phyloP scores from a whole-genome alignment of 2,888 invertebrate species.

The Carterocephalus palaemon region DNA sequence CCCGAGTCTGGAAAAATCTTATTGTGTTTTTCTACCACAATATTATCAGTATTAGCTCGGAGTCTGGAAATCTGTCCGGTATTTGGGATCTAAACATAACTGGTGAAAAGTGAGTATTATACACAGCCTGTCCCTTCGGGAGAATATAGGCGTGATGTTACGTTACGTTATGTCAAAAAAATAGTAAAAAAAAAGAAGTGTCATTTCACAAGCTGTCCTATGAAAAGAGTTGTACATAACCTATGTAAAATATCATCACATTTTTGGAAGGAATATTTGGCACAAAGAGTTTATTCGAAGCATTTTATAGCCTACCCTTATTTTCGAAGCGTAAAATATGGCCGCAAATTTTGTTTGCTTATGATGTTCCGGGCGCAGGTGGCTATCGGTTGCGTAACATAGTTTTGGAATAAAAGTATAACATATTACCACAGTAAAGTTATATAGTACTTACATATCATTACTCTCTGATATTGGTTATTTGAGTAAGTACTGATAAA shows the following conservation, averaged over 20 bases:
- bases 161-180: constrained; percentile 26
- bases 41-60: too few relatives aligned
- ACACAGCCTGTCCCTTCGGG: too few relatives aligned
- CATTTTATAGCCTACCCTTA: constrained; percentile 17
- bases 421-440: too few relatives aligned
- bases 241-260: background rate
- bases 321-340: constrained; percentile 24
- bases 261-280: constrained; percentile 9
- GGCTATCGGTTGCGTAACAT: constrained; percentile 10
- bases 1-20: too few relatives aligned
- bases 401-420: constrained; percentile 17
- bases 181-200: constrained; percentile 27
- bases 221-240: constrained; percentile 1
- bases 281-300: background rate
- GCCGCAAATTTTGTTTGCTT: constrained; percentile 18
- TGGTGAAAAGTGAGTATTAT: too few relatives aligned
- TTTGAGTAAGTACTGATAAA: too few relatives aligned
- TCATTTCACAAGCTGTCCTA: constrained; percentile 4
- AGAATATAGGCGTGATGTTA: too few relatives aligned
- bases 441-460: too few relatives aligned
- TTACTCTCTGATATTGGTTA: too few relatives aligned
- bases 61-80: too few relatives aligned
- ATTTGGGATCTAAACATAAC: too few relatives aligned
- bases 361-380: constrained; percentile 19
- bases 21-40: too few relatives aligned